Evolutionary conservation across 2,113 vertebrate species (phyloP).

Genomic region (Eublepharis macularius): DNA sequence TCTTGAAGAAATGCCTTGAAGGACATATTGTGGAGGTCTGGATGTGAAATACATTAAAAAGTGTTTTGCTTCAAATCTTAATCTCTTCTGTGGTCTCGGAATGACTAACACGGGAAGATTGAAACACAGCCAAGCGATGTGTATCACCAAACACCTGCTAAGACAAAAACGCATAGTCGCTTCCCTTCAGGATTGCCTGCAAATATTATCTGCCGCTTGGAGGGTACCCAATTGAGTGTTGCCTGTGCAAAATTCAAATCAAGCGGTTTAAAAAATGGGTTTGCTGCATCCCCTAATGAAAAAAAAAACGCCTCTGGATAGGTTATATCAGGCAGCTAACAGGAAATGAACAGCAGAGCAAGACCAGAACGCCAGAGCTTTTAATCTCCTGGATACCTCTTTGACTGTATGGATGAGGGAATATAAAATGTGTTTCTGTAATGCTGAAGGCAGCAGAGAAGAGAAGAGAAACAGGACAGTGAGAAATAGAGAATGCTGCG

Average conservation of each 20-base stretch:
- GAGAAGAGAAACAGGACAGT: not conserved
- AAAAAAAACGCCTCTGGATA: constrained; percentile 63
- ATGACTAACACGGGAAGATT: constrained; percentile 64
- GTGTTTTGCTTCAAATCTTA: constrained; percentile 66
- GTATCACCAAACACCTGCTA: constrained; percentile 66
- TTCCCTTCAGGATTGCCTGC: constrained; percentile 27
- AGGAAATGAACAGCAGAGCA: constrained; percentile 67
- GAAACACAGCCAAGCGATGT: constrained; percentile 53
- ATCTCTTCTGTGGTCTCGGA: constrained; percentile 61
- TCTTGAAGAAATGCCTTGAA: constrained; percentile 50
- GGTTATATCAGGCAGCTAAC: constrained; percentile 51
- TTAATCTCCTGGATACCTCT: constrained; percentile 53
- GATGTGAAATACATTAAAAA: constrained; percentile 64
- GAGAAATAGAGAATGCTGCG: constrained; percentile 9
- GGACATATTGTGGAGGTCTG: constrained; percentile 32
- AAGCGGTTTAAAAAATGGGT: constrained; percentile 45
- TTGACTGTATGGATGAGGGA: constrained; percentile 18
- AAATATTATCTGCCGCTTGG: constrained; percentile 15
- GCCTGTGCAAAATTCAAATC: constrained; percentile 57
- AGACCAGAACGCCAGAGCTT: constrained; percentile 58
- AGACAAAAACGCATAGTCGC: constrained; percentile 26
- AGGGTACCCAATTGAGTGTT: constrained; percentile 45
- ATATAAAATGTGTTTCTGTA: constrained; percentile 31
- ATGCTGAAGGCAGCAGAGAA: not conserved
- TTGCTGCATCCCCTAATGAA: constrained; percentile 55